Evolutionary conservation across 2,113 vertebrate species (phyloP), one percentile per base, ranked within the genome.

Genomic region (Hylia prasina): DNA sequence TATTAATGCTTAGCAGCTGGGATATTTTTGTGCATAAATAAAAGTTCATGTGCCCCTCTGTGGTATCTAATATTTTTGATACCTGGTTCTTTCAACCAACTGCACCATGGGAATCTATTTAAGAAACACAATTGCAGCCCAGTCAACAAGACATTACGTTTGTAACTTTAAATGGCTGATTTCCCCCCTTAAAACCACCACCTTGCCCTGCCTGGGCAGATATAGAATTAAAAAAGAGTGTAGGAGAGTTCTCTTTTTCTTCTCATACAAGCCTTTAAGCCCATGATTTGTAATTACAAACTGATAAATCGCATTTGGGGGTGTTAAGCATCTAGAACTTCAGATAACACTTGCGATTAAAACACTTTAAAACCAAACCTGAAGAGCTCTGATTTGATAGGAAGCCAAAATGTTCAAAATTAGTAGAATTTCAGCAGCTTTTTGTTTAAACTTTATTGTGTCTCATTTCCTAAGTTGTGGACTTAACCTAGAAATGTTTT

Each of bases 181-280:
- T 40, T 70, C 3, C 6, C 47, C 27, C 9, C 21, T 20, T 28
- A 37, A 56, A 20, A 53, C 4, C 1, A 2, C 9, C 0, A 0
- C 15, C 16, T 48, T 30, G 22, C 4, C 17, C 31, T 3, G 0
- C 13, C 16, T 44, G 13, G 17, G 28, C 8, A 89, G n/a, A 44
- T 68, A 45, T 14, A 42, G 76, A 57, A 40, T 64, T 61, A 19
- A 57, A 82, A 48, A 42, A 47, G 12, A 65, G 21, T 24, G 21
- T 45, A 71, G 7, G 8, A 53, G 15, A 39, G 8, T 37, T 89
- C 13, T 61, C 7, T 24, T 40, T 89, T 89, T 80, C 22, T 83
- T 91, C 25, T 93, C 3, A 8, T 51, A 24, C 31, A 54, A 72
- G 19, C 3, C 87, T 76, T 91, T 63, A 76, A 72, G 25, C 3